Base-by-base conservation (phyloP, 2,797 vertebrate genomes). In the Poecilia wingei region DNA sequence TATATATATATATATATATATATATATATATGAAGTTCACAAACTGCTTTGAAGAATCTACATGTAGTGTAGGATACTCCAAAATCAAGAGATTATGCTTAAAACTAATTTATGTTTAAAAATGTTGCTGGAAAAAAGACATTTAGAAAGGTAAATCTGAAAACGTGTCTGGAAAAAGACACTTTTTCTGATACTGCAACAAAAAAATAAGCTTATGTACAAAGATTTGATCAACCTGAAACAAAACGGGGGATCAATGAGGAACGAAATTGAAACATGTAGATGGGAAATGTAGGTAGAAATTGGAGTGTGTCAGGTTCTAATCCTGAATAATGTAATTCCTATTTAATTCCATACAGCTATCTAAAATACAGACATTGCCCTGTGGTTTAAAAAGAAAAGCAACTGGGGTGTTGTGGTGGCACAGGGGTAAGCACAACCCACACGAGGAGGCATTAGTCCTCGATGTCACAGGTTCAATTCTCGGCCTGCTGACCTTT, bases 41-140 rank as follows among this genome's bases (percentile, higher is more conserved):
- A 64, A 64, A 64, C 33, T 66, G 61, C 59, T 64, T 76, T 81
- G 6, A n/a, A 79, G 57, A 45, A 47, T 33, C 41, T 46, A 14
- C 22, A 12, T 57, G 3, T 43, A n/a, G 68, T 70, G 1, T 28
- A 3, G 39, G 22, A 33, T 64, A 22, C 33, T 66, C 33, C 13
- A 20, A 22, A 66, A 18, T 36, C 31, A 13, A 61, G n/a, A 64
- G 53, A n/a, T 55, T 55, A 55, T 55, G 51, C 22, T 53, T 53
- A 8, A n/a, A n/a, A 53, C 2, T 25, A n/a, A 53, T n/a, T 7
- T n/a, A n/a, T 3, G 9, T 55, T 55, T 55, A 55, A 55, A 55
- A 55, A n/a, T n/a, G 25, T 25, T 1, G 22, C 22, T 55, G 51
- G 51, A n/a, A 55, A 22, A 53, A 55, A 55, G 16, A 18, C 8